Conservation (phyloP, 1,140 invertebrate species). For the Halyomorpha halys region DNA sequence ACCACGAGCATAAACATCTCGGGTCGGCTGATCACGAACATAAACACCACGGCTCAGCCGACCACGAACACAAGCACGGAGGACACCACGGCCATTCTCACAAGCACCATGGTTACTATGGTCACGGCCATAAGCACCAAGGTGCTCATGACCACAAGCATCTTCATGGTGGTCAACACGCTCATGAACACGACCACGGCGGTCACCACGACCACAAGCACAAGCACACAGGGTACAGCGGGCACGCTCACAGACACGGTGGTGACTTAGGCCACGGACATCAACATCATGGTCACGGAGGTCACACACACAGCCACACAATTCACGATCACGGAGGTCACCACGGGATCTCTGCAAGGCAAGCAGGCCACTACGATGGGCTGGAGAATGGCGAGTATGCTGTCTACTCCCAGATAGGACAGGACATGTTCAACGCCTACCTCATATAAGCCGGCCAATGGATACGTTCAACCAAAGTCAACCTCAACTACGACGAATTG, state of each 20-base stretch:
- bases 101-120: conserved; percentile 20
- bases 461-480: too few relatives aligned
- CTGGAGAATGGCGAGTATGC: conserved; percentile 1
- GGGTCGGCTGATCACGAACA: conserved; percentile 22
- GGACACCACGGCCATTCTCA: conserved; percentile 24
- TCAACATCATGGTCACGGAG: background rate
- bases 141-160: conserved; percentile 22
- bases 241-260: conserved; percentile 8
- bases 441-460: background rate
- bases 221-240: background rate
- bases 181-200: conserved; percentile 20
- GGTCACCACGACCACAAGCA: background rate
- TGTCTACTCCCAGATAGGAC: conserved; percentile 12
- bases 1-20: conserved; percentile 22
- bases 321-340: background rate
- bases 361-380: background rate
- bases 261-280: conserved; percentile 1
- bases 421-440: conserved; percentile 6
- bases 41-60: conserved; percentile 10
- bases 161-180: conserved; percentile 22
- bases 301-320: background rate
- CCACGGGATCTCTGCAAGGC: background rate
- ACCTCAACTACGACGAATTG: too few relatives aligned
- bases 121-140: conserved; percentile 22
- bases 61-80: conserved; percentile 25